A percentile compares a stretch with the other conserved stretches of the same genome.
phyloP scores from a whole-genome alignment of 2,113 vertebrate species.

The Gambusia affinis region DNA sequence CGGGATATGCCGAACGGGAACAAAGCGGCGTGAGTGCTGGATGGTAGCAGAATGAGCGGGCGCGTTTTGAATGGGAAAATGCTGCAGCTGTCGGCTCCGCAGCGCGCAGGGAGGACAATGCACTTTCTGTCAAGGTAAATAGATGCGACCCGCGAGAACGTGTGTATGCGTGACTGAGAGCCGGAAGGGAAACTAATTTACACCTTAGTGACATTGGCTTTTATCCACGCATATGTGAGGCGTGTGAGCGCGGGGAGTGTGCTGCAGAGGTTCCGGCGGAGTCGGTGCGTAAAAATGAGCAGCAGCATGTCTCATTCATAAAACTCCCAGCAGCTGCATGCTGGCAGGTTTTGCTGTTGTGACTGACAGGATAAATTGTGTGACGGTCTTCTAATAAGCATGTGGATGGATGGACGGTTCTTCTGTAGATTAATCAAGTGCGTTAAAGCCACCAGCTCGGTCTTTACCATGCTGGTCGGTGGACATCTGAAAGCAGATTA shows the following conservation, averaged over 20 bases:
- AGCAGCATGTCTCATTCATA: constrained; percentile 66
- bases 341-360: constrained; percentile 36
- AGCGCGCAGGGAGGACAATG: constrained; percentile 80
- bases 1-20: constrained; percentile 65
- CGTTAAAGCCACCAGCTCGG: constrained; percentile 55
- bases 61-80: constrained; percentile 81
- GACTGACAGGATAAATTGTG: not conserved
- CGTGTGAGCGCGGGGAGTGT: not conserved
- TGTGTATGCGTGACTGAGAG: constrained; percentile 12
- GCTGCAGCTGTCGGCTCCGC: constrained; percentile 79
- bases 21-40: constrained; percentile 63
- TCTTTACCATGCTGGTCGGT: not conserved
- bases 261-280: constrained; percentile 20
- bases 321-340: constrained; percentile 53
- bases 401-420: constrained; percentile 12
- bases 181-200: constrained; percentile 31
- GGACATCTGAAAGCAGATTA: not conserved
- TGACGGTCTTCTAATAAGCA: not conserved
- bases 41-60: constrained; percentile 76
- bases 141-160: constrained; percentile 16
- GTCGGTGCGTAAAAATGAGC: constrained; percentile 64
- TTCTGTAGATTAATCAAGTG: constrained; percentile 20
- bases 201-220: constrained; percentile 33
- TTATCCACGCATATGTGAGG: not conserved
- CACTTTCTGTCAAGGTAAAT: constrained; percentile 83